Base-by-base conservation (phyloP, 2,888 invertebrate genomes). In the Hypsopygia costalis region DNA sequence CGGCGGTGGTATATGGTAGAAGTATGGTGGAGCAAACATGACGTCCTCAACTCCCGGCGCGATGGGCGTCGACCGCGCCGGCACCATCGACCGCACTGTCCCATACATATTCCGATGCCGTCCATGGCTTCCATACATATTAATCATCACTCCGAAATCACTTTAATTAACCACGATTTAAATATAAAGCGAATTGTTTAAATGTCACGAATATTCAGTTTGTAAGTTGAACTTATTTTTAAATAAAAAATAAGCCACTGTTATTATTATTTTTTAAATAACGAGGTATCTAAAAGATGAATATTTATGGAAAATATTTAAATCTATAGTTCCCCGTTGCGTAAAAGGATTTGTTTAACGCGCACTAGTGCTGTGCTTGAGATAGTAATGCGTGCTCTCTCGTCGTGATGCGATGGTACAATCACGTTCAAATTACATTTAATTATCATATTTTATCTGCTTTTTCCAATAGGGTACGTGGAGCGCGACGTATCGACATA, bases 371-470 rank as follows among this genome's bases (percentile, higher is more conserved):
- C 59, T 52, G 47, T 52, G 59, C 62, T 65, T 58, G 66, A 39
- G 59, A 62, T 62, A 67, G 69, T 62, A 76, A 67, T 77, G 78
- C 68, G 74, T 71, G 60, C 54, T 51, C 43, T 46, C 36, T 60
- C 47, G 50, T 40, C 40, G 29, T 31, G 16, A 52, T 61, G 61
- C 67, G 68, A 68, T 58, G 68, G 67, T 63, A 70, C 60, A 61
- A 67, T 65, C 61, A 65, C 73, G 79, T 64, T 61, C 75, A 73
- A 74, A 63, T 73, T 76, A 70, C 73, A 76, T 79, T 56, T 75
- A 80, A 83, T 87, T 85, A 85, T 80, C 79, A 83, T 81, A 81
- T 61, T 83, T 80, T 81, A 83, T 86, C 82, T 81, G 78, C 76
- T 81, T 86, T 86, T 86, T 77, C 81, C 81, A 81, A 85, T 83